Base-by-base conservation (phyloP, 2,113 vertebrate genomes). In the Candoia aspera region DNA sequence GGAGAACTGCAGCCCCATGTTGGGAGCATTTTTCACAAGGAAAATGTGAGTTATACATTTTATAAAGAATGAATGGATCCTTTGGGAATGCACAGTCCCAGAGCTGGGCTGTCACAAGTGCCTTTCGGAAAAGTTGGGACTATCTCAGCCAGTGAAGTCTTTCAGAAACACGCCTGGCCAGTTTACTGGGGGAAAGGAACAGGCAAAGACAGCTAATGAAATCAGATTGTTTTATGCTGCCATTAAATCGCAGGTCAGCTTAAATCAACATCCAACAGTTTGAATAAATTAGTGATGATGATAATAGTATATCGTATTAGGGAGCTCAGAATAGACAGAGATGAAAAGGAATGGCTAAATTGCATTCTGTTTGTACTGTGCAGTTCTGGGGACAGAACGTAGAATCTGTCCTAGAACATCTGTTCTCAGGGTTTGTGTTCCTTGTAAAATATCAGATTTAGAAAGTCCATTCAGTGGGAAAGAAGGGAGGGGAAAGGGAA, bases 391-490 rank as follows among this genome's bases (percentile, higher is more conserved):
- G 62, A 87, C 59, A n/a, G 84, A 87, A 87, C 37, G 1, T 13
- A 90, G 89, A 62, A 53, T 87, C 54, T 49, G 85, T 87, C 89
- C 92, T 54, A 87, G 92, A 59, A 93, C 92, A 87, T 90, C n/a
- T 83, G 84, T 87, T 87, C 88, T 79, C 60, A 58, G 59, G n/a
- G 6, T 15, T 79, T 79, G 85, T 8, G 33, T 91, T 73, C 62
- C 90, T 91, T 62, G 26, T 87, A 91, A 91, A 90, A 91, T 2
- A 6, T 37, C 49, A 23, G 23, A 64, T 87, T 29, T 57, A 68
- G 9, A 85, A 91, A 42, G 73, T 46, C 33, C 15, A 2, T 58
- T 73, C 33, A 54, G 62, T 33, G 84, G 33, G 84, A 86, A 83
- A 87, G 55, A 12, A 83, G 23, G 46, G 60, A 68, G 24, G n/a